A percentile compares a stretch with the other conserved stretches of the same genome.
phyloP scores from a whole-genome alignment of 2,888 invertebrate species.

The Eilema caniola region DNA sequence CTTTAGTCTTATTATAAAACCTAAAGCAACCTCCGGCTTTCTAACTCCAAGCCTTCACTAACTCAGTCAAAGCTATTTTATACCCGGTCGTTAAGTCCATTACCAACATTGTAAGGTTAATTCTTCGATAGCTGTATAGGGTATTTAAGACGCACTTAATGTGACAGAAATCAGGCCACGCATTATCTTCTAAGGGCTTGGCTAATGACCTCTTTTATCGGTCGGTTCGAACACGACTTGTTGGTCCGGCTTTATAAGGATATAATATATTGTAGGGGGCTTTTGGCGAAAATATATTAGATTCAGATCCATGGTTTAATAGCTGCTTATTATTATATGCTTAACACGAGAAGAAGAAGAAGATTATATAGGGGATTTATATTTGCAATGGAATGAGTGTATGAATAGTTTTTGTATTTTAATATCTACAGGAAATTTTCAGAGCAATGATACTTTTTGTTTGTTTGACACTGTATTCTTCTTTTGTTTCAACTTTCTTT shows the following conservation, averaged over 20 bases:
- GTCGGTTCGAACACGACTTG: conserved; percentile 26
- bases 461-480: too few species aligned
- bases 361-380: not conserved
- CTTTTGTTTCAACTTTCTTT: too few species aligned
- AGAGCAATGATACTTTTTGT: too few species aligned
- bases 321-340: not conserved
- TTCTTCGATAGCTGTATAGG: conserved; percentile 36
- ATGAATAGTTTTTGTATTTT: not conserved
- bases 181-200: conserved; percentile 50
- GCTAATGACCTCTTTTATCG: conserved; percentile 51
- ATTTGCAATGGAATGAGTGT: not conserved
- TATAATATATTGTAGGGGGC: conserved; percentile 17
- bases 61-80: conserved; percentile 14
- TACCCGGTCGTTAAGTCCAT: conserved; percentile 29
- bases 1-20: too few species aligned
- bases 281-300: conserved; percentile 27
- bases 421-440: too few species aligned
- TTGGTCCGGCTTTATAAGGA: conserved; percentile 26
- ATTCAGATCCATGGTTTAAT: conserved; percentile 21
- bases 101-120: conserved; percentile 39
- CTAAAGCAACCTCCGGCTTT: not conserved
- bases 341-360: too few species aligned
- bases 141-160: conserved; percentile 49
- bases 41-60: not conserved
- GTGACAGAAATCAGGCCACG: conserved; percentile 51